These are phyloP conservation scores for Manis crassicaudata DNA, from an alignment of 2,797 vertebrate species.

Conservation along the genomic window DNA sequence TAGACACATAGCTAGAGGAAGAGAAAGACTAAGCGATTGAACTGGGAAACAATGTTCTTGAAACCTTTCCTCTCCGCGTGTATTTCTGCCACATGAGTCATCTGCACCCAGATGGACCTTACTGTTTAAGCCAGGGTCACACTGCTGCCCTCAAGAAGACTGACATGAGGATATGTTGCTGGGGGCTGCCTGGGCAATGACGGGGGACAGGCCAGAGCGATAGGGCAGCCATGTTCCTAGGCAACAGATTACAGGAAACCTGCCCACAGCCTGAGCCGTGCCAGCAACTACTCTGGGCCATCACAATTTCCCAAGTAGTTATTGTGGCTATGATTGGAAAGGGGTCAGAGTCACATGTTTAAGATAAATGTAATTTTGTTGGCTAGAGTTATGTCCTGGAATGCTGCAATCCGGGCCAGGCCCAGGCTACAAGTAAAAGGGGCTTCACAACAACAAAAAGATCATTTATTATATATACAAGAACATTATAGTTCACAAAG, in stretches of 20 bases:
- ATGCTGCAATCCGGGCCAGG: background rate
- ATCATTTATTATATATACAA: no score
- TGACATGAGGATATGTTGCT: background rate
- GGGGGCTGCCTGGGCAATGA: background rate
- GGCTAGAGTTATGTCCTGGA: slow-evolving; percentile 23
- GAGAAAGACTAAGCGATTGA: background rate
- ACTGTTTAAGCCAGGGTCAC: background rate
- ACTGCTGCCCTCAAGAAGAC: slow-evolving; percentile 24
- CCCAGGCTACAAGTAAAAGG: background rate
- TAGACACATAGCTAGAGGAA: background rate
- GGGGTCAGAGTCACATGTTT: slow-evolving; percentile 51
- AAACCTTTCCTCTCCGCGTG: background rate
- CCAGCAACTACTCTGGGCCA: slow-evolving; percentile 14
- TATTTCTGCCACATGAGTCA: slow-evolving; percentile 39
- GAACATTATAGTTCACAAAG: background rate
- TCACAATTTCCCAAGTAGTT: slow-evolving; percentile 49
- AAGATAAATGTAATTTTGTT: background rate
- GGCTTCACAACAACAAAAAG: background rate
- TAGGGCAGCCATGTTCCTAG: slow-evolving; percentile 25
- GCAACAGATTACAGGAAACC: slow-evolving; percentile 70
- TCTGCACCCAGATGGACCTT: background rate
- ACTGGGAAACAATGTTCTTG: background rate
- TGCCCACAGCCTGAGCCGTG: slow-evolving; percentile 35
- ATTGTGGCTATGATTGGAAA: slow-evolving; percentile 61
- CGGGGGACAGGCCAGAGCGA: background rate